phyloP scores from a whole-genome alignment of 2,113 vertebrate genomes.

The Onychostruthus taczanowskii region DNA sequence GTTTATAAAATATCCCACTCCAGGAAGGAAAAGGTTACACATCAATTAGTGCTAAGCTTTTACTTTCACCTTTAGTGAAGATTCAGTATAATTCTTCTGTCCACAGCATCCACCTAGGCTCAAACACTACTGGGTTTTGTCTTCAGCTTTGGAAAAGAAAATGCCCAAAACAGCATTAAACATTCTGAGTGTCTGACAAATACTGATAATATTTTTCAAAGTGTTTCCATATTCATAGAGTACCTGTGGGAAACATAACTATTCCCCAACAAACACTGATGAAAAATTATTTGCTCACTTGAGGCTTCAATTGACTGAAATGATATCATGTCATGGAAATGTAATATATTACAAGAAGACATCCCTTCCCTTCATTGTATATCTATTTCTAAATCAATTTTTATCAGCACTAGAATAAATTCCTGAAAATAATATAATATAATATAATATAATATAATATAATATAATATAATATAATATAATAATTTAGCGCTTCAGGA shows the following conservation, averaged over 20 bases:
- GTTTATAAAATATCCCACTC: not conserved
- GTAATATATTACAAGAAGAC: not conserved
- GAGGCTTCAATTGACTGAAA: not conserved
- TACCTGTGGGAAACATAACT: not conserved
- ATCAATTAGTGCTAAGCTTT: not conserved
- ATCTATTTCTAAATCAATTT: not conserved
- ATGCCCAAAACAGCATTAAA: not conserved
- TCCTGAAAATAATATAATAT: not conserved
- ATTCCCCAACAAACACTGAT: not conserved
- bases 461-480: not conserved
- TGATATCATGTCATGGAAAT: not conserved
- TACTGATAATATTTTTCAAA: not conserved
- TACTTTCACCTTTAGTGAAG: not conserved
- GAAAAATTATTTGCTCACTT: conserved; percentile 16
- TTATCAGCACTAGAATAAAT: not conserved
- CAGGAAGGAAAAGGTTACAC: not conserved
- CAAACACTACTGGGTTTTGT: not conserved
- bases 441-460: not conserved
- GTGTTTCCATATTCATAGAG: not conserved
- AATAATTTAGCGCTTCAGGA: not conserved
- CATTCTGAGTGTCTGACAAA: not conserved
- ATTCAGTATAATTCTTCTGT: not conserved
- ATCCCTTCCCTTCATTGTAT: not conserved
- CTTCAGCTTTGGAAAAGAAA: not conserved
- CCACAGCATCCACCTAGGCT: not conserved